Evolutionary conservation across 2,113 vertebrate genomes (phyloP).

Genomic region (Stictonetta naevosa): DNA sequence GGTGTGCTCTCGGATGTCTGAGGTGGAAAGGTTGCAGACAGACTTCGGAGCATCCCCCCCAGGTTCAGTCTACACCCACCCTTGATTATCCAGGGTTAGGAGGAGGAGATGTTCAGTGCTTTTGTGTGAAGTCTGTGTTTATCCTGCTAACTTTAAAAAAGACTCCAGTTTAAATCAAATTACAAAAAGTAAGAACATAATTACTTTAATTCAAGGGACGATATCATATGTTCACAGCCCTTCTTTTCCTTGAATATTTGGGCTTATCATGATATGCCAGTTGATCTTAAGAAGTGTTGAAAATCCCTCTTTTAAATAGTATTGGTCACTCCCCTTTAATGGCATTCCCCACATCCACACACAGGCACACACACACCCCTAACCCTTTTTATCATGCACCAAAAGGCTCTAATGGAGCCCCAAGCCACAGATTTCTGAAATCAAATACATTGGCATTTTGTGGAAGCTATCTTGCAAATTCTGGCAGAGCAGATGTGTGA

Average conservation of each 20-base stretch:
- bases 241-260: neutral
- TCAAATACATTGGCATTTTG: neutral
- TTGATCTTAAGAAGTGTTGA: neutral
- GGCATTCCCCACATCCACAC: neutral
- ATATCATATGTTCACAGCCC: neutral
- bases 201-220: neutral
- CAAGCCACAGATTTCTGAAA: neutral
- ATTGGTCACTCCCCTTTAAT: neutral
- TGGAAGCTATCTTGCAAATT: neutral
- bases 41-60: neutral
- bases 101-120: neutral
- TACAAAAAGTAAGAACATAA: neutral
- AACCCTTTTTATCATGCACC: neutral
- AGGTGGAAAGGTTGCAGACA: neutral
- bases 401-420: neutral
- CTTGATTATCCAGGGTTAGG: neutral
- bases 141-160: neutral
- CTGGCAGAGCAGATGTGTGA: neutral
- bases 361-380: too few species aligned
- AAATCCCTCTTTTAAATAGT: neutral
- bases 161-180: neutral
- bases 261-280: neutral
- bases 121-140: neutral
- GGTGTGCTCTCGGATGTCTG: neutral
- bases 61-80: neutral